Conservation (phyloP, 2,888 invertebrate species). For the Lucinisca nassula region DNA sequence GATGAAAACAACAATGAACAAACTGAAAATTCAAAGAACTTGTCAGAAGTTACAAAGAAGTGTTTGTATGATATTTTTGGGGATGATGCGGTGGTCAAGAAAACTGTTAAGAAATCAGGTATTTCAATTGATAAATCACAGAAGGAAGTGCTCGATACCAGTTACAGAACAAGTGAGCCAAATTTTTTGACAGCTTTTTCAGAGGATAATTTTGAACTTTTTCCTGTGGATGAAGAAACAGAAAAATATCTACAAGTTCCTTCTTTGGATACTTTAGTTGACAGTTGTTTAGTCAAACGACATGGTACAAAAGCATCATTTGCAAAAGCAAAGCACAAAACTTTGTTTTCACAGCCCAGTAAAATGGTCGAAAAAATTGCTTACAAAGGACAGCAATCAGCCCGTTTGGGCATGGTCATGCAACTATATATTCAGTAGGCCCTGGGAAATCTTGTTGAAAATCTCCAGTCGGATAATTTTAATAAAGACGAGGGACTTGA, state of each 20-base stretch:
- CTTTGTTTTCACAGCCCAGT: conserved; percentile 30
- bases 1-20: too few relatives aligned
- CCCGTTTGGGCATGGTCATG: too few relatives aligned
- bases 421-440: conserved; percentile 46
- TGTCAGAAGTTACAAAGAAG: too few relatives aligned
- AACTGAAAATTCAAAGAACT: too few relatives aligned
- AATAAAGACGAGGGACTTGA: too few relatives aligned
- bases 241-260: conserved; percentile 44
- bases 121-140: too few relatives aligned
- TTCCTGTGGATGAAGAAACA: conserved; percentile 25
- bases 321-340: conserved; percentile 31
- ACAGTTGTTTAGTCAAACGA: conserved; percentile 27
- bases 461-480: conserved; percentile 18
- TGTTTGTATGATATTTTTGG: too few relatives aligned
- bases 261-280: conserved; percentile 44
- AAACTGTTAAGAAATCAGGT: too few relatives aligned
- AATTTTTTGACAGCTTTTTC: conserved; percentile 43
- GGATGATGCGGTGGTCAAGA: too few relatives aligned
- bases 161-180: conserved; percentile 42
- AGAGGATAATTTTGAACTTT: conserved; percentile 41
- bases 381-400: conserved; percentile 50
- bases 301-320: conserved; percentile 46
- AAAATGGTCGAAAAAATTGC: conserved; percentile 57
- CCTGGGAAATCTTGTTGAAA: conserved; percentile 29
- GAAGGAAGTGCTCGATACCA: conserved; percentile 17